A percentile compares a stretch with the other conserved stretches of the same genome.
Evolutionary conservation across 2,797 vertebrate genomes (phyloP).

Genomic region (Oreochromis mossambicus): DNA sequence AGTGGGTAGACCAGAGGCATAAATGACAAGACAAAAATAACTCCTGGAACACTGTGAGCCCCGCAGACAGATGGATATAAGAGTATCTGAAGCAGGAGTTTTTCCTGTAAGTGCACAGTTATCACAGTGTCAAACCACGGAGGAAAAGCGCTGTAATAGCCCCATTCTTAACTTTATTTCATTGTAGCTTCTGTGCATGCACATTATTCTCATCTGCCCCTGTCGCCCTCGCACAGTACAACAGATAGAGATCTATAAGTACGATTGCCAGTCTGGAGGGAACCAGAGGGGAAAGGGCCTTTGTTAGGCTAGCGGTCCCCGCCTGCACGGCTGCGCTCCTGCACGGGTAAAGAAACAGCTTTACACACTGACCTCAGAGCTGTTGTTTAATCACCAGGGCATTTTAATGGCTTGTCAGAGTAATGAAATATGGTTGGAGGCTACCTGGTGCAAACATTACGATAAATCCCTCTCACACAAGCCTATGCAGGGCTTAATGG

Average conservation of each 20-base stretch:
- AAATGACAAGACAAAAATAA: slow-evolving; percentile 8
- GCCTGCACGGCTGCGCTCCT: slow-evolving; percentile 22
- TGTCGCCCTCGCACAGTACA: slow-evolving; percentile 16
- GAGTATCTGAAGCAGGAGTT: slow-evolving; percentile 24
- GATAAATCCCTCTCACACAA: slow-evolving; percentile 77
- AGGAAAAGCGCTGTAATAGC: slow-evolving; percentile 27
- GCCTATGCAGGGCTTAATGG: slow-evolving; percentile 65
- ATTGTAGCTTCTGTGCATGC: slow-evolving; percentile 17
- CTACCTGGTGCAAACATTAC: slow-evolving; percentile 80
- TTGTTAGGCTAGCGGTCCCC: slow-evolving; percentile 23
- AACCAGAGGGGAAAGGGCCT: slow-evolving; percentile 21
- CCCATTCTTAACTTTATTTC: slow-evolving; percentile 43
- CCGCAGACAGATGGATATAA: slow-evolving; percentile 23
- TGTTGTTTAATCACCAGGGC: slow-evolving; percentile 78
- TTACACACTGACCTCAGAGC: slow-evolving; percentile 61
- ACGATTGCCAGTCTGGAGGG: slow-evolving; percentile 32
- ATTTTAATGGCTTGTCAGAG: slow-evolving; percentile 78
- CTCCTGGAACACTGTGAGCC: neutral
- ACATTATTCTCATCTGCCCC: slow-evolving; percentile 31
- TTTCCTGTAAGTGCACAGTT: slow-evolving; percentile 47
- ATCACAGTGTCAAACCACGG: slow-evolving; percentile 39
- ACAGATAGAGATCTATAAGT: slow-evolving; percentile 58
- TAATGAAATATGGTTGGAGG: slow-evolving; percentile 77
- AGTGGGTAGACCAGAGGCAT: neutral
- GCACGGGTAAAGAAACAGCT: slow-evolving; percentile 45